Percentiles rank a stretch among this genome's conserved stretches.
Conservation (phyloP, 2,888 invertebrate genomes). For the Leucophenga maculata region DNA sequence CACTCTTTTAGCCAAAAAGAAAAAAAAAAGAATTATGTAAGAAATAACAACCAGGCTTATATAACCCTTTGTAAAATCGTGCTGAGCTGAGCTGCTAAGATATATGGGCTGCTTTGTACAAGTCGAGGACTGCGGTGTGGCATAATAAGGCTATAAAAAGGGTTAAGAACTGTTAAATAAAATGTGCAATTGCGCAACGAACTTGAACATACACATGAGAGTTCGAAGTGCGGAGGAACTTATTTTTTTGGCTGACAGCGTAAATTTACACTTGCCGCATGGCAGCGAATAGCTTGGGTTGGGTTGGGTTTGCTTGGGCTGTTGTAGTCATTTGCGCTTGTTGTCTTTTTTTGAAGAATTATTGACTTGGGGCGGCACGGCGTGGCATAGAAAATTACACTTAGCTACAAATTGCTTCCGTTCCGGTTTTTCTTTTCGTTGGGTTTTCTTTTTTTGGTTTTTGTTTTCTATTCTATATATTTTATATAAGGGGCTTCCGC, state of each 20-base stretch:
- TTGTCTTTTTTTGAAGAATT: conserved; percentile 23
- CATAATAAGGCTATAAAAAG: conserved; percentile 65
- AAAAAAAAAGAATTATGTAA: background rate
- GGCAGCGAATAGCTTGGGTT: background rate
- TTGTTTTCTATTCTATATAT: conserved; percentile 15
- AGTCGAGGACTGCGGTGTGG: background rate
- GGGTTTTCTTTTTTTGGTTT: conserved; percentile 5
- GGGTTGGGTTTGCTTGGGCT: no score
- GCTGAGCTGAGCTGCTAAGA: background rate
- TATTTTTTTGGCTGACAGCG: conserved; percentile 46
- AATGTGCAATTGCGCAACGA: conserved; percentile 50
- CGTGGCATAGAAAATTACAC: conserved; percentile 56
- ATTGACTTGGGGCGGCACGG: conserved; percentile 32
- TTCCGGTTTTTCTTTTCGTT: conserved; percentile 30
- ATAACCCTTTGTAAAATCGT: conserved; percentile 13
- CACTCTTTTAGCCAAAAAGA: conserved; percentile 1
- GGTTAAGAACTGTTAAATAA: conserved; percentile 54
- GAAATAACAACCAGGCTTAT: background rate
- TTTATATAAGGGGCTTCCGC: background rate
- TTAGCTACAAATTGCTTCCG: conserved; percentile 69
- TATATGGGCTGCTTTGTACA: background rate
- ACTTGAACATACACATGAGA: conserved; percentile 6
- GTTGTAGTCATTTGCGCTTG: background rate
- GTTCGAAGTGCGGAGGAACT: background rate
- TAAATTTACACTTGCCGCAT: conserved; percentile 53